These are phyloP conservation scores for Helostoma temminkii DNA, from an alignment of 2,797 vertebrate species.

Conservation along the genomic window DNA sequence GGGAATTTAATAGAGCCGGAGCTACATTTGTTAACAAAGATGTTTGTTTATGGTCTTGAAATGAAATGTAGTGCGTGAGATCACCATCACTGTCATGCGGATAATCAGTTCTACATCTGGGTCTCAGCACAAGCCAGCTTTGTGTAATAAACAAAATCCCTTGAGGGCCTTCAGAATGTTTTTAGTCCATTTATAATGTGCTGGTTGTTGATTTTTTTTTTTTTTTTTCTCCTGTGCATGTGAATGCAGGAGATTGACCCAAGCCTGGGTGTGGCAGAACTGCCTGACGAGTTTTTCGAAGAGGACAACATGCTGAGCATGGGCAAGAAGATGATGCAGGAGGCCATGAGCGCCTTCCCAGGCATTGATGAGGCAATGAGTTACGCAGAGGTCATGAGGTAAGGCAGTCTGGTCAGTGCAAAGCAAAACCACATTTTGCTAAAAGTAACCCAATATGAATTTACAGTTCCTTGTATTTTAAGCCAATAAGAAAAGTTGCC, in stretches of 20 bases:
- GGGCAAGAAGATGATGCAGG: constrained; percentile 99
- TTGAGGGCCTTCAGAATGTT: constrained; percentile 11
- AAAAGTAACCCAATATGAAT: not conserved
- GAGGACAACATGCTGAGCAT: constrained; percentile 98
- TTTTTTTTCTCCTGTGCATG: constrained; percentile 1
- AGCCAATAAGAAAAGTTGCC: not conserved
- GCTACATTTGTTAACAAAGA: constrained; percentile 5
- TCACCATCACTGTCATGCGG: constrained; percentile 37
- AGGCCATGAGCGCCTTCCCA: constrained; percentile 96
- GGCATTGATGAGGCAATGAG: constrained; percentile 97
- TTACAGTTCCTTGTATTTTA: not conserved
- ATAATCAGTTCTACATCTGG: not conserved
- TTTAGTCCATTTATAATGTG: not conserved
- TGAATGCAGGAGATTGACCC: constrained; percentile 92
- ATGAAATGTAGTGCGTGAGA: not conserved
- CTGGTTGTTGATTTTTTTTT: not conserved
- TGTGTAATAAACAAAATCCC: constrained; percentile 23
- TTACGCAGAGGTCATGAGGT: constrained; percentile 97
- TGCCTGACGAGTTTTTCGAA: constrained; percentile 96
- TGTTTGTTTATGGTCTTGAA: constrained; percentile 10
- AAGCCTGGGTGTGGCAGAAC: constrained; percentile 93
- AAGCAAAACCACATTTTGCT: not conserved
- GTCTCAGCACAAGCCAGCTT: constrained; percentile 2
- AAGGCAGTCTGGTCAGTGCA: constrained; percentile 6
- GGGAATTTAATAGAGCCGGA: not conserved